Evolutionary conservation across 64 coral and sea anemone species (phyloP).

Genomic region (Stichodactyla helianthus): DNA sequence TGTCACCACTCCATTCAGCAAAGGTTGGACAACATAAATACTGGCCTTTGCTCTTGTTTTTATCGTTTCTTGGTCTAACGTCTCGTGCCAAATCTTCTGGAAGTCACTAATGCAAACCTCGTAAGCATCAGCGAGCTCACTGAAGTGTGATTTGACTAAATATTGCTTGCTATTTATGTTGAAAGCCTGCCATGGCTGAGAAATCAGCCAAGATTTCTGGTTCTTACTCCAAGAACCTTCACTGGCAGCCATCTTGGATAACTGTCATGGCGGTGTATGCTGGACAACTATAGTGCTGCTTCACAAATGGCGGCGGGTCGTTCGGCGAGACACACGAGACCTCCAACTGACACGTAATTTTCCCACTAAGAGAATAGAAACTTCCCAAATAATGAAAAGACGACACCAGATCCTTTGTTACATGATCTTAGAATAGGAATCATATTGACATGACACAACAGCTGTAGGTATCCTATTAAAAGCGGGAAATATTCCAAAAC

Average conservation of each 20-base stretch:
- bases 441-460: too few relatives aligned
- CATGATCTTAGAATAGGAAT: too few relatives aligned
- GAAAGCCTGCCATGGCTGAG: slow-evolving; percentile 73
- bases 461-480: too few relatives aligned
- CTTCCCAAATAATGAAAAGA: too few relatives aligned
- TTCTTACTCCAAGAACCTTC: not conserved
- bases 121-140: slow-evolving; percentile 44
- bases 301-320: not conserved
- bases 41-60: slow-evolving; percentile 59
- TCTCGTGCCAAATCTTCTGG: slow-evolving; percentile 74
- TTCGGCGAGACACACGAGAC: not conserved
- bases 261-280: not conserved
- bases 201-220: slow-evolving; percentile 58
- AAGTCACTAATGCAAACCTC: slow-evolving; percentile 82
- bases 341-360: not conserved
- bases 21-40: not conserved
- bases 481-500: too few relatives aligned
- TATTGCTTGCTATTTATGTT: slow-evolving; percentile 30
- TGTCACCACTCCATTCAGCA: too few relatives aligned
- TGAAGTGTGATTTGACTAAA: slow-evolving; percentile 63
- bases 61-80: slow-evolving; percentile 44
- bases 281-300: not conserved
- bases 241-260: slow-evolving; percentile 3
- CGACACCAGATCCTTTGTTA: too few relatives aligned
- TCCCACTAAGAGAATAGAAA: not conserved